Percentiles rank a stretch among this genome's conserved stretches.
Conservation (phyloP, 2,888 invertebrate genomes). For the Incurvaria masculella region DNA sequence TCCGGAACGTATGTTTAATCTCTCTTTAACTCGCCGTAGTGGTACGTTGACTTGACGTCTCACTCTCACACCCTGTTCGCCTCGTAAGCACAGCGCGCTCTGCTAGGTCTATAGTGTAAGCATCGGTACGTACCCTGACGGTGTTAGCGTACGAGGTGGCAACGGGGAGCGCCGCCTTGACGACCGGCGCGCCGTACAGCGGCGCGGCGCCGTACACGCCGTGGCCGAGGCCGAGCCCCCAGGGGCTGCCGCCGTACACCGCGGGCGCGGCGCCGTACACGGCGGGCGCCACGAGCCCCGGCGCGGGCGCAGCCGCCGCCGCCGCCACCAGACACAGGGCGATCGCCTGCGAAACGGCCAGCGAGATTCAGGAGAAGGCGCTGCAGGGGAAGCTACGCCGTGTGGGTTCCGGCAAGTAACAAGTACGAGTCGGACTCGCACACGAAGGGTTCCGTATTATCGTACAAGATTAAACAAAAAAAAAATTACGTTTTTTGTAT, state of each 20-base stretch:
- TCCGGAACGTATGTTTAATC: too few species aligned
- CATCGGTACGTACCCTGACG: conserved; percentile 54
- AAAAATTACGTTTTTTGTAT: too few species aligned
- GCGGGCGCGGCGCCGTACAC: conserved; percentile 22
- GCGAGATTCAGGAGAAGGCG: not conserved
- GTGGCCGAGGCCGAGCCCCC: conserved; percentile 29
- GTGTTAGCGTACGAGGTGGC: conserved; percentile 65
- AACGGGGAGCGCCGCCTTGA: conserved; percentile 51
- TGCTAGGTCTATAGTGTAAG: too few species aligned
- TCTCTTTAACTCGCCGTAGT: too few species aligned
- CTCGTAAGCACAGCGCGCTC: too few species aligned
- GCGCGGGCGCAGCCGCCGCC: conserved; percentile 29
- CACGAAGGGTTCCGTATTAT: too few species aligned
- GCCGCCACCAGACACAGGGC: conserved; percentile 34
- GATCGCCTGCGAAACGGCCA: conserved; percentile 20
- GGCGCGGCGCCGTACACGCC: conserved; percentile 32
- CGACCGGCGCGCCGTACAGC: conserved; percentile 39
- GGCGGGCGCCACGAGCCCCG: conserved; percentile 20
- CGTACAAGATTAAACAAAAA: too few species aligned
- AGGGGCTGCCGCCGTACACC: conserved; percentile 35
- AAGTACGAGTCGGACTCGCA: too few species aligned
- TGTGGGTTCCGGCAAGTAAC: too few species aligned
- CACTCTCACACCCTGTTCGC: too few species aligned
- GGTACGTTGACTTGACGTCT: too few species aligned
- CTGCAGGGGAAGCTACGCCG: too few species aligned